phyloP scores from a whole-genome alignment of 2,888 invertebrate species.

The Agonum fuliginosum region DNA sequence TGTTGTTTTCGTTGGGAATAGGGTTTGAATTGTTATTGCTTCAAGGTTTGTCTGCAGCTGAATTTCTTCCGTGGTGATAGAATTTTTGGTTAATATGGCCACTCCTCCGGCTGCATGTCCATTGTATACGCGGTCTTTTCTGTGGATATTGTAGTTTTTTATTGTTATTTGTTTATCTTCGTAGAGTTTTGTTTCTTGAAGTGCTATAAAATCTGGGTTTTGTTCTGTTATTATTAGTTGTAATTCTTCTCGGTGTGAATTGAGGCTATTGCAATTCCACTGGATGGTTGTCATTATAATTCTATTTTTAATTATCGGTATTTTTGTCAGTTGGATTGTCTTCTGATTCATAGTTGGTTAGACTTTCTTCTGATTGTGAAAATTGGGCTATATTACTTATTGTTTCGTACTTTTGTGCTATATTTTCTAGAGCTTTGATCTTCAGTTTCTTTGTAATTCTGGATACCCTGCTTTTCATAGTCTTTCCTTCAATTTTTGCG shows the following conservation, averaged over 20 bases:
- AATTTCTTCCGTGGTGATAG: not conserved
- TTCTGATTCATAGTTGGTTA: no score
- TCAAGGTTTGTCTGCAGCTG: not conserved
- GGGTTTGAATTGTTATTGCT: not conserved
- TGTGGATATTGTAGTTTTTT: not conserved
- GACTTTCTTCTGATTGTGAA: no score
- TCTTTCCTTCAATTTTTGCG: not conserved
- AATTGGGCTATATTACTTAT: no score
- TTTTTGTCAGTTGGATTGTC: no score
- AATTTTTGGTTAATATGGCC: conserved; percentile 2
- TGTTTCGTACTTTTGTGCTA: no score
- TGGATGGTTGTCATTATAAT: conserved; percentile 35
- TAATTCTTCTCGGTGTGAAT: conserved; percentile 9
- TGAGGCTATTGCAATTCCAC: conserved; percentile 12
- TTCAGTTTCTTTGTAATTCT: not conserved
- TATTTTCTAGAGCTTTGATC: not conserved
- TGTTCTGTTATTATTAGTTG: not conserved
- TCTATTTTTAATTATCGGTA: no score
- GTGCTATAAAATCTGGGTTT: not conserved
- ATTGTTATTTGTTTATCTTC: not conserved
- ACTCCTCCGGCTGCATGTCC: conserved; percentile 19
- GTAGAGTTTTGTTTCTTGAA: conserved; percentile 11
- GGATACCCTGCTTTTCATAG: not conserved
- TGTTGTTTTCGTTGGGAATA: not conserved
- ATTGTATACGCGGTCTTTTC: not conserved